phyloP scores from a whole-genome alignment of 2,888 invertebrate genomes.

The Epinotia nisella region DNA sequence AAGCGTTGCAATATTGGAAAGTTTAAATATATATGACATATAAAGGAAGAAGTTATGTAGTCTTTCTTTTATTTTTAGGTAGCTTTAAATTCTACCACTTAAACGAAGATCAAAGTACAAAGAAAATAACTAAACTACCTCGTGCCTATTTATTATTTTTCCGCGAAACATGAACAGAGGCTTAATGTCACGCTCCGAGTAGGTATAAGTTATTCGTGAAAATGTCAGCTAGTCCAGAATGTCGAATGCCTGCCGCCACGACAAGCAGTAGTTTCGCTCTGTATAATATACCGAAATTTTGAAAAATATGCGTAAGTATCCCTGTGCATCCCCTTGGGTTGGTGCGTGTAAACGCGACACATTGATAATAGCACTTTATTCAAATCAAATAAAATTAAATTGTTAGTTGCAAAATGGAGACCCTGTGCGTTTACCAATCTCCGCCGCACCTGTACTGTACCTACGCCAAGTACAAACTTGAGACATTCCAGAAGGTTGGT shows the following conservation, averaged over 20 bases:
- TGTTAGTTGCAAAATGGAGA: background rate
- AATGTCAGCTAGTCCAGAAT: conserved; percentile 1
- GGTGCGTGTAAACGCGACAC: background rate
- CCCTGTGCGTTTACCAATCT: conserved; percentile 6
- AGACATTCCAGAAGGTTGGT: conserved; percentile 24
- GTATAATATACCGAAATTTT: no score
- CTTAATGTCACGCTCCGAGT: background rate
- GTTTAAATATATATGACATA: no score
- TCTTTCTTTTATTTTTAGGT: no score
- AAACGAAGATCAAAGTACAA: no score
- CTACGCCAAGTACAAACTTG: background rate
- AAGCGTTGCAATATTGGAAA: no score
- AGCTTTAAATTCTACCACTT: no score
- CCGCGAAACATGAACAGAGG: background rate
- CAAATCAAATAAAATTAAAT: background rate
- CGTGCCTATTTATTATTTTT: background rate
- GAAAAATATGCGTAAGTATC: no score
- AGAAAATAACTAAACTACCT: no score
- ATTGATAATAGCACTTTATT: background rate
- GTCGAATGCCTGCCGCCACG: background rate
- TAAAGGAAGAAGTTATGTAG: no score
- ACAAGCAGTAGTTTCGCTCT: background rate
- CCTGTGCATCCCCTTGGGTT: no score
- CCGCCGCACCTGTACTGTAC: conserved; percentile 28
- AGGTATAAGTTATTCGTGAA: background rate